A percentile compares a stretch with the other conserved stretches of the same genome.
Conservation (phyloP, 2,888 invertebrate genomes). For the Papilio gigon region DNA sequence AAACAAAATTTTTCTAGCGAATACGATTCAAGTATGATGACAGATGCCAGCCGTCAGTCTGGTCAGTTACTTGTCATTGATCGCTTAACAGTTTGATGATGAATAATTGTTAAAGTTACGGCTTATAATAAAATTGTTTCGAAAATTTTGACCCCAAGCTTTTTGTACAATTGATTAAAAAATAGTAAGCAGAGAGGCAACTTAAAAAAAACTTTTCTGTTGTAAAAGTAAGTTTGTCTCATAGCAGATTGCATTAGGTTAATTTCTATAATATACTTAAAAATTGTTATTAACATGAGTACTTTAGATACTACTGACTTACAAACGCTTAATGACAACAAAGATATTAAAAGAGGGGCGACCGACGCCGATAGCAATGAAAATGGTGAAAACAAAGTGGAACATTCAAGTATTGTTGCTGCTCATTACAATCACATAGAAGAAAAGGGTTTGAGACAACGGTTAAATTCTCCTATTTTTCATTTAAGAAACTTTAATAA, state of each 20-base stretch:
- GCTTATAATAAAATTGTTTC: neutral
- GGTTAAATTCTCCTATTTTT: conserved; percentile 95
- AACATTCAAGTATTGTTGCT: conserved; percentile 87
- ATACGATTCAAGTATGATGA: no score
- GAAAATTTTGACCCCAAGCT: neutral
- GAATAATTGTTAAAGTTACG: neutral
- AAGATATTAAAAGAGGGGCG: neutral
- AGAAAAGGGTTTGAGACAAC: conserved; percentile 89
- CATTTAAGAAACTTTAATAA: conserved; percentile 98
- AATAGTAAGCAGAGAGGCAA: neutral
- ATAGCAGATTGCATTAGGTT: neutral
- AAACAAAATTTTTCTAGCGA: no score
- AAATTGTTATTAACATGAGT: conserved; percentile 29
- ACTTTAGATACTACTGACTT: conserved; percentile 1
- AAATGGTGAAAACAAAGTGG: conserved; percentile 47
- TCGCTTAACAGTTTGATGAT: neutral
- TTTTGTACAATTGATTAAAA: neutral
- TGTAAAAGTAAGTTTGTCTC: neutral
- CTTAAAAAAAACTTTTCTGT: neutral
- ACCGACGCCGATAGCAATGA: conserved; percentile 17
- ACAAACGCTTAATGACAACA: conserved; percentile 6
- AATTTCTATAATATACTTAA: neutral
- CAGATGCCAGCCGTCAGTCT: neutral
- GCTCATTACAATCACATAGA: conserved; percentile 96
- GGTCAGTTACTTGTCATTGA: neutral